Base-by-base conservation (phyloP, 2,113 vertebrate genomes). In the Ondatra zibethicus region DNA sequence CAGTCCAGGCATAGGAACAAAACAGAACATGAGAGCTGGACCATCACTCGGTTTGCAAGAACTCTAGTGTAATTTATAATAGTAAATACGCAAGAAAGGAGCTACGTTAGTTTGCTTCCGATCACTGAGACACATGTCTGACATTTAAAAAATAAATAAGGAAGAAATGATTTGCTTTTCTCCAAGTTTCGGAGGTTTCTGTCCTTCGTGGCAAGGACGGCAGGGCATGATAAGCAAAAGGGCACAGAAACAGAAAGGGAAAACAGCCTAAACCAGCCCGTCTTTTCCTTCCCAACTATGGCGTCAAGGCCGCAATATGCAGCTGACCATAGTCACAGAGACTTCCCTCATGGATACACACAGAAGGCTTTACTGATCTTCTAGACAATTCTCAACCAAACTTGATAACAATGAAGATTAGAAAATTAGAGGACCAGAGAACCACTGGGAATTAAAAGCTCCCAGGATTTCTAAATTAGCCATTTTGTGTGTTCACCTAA, bases 301-400 rank as follows among this genome's bases (percentile, higher is more conserved):
- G 52, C 13, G 1, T 3, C 47, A 19, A 61, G n/a, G 23, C 87
- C 0, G 0, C 5, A 61, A 58, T 27, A 9, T 6, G 8, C 14
- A 31, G 14, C 16, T 75, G 13, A 2, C 36, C 70, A 29, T 29
- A 61, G n/a, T 50, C 33, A 70, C 42, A 45, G 17, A 6, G 29
- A 33, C n/a, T 19, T 39, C 36, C 86, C 8, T 39, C n/a, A 58
- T 58, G 31, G 13, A 89, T 16, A 33, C 39, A 45, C 72, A 33
- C 16, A 72, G 16, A 73, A 73, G 9, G 12, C 10, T 45, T 58
- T 33, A 23, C 70, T 39, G 2, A 19, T 61, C n/a, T 23, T 58
- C 17, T 23, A 33, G 4, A 27, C 6, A 42, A 13, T 76, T 75
- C 52, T 33, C n/a, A 75, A 13, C 42, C 7, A 19, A 39, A 29